Evolutionary conservation across 2,797 vertebrate genomes (phyloP).

Genomic region (Tinamus major): DNA sequence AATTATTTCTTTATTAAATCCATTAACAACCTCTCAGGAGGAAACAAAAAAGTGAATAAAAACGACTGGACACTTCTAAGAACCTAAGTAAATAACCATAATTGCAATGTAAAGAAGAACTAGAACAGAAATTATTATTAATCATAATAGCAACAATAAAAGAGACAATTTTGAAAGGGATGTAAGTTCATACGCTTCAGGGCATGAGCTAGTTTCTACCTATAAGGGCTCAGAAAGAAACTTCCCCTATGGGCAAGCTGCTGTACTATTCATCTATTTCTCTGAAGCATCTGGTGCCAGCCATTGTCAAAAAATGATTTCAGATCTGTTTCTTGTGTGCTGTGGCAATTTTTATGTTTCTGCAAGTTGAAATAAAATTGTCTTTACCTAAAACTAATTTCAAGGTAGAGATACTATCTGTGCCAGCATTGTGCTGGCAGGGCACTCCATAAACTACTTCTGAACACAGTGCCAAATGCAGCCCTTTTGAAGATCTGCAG

Average conservation of each 20-base stretch:
- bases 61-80: neutral
- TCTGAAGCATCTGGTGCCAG: neutral
- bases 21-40: neutral
- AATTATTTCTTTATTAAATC: neutral
- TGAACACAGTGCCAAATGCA: conserved; percentile 52
- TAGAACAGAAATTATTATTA: neutral
- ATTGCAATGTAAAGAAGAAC: neutral
- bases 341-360: conserved; percentile 20
- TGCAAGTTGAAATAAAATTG: conserved; percentile 48
- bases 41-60: neutral
- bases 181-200: neutral
- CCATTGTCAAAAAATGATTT: neutral
- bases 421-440: conserved; percentile 48
- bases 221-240: neutral
- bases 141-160: neutral
- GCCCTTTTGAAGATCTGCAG: conserved; percentile 69
- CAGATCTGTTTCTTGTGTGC: neutral
- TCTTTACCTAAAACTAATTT: conserved; percentile 61
- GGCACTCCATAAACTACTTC: conserved; percentile 9
- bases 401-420: conserved; percentile 41
- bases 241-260: neutral
- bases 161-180: neutral
- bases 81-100: neutral
- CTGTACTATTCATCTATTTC: neutral
- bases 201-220: neutral